Evolutionary conservation across 1,140 invertebrate genomes (phyloP), one percentile per base, ranked within the genome.

Genomic region (Caenorhabditis briggsae): DNA sequence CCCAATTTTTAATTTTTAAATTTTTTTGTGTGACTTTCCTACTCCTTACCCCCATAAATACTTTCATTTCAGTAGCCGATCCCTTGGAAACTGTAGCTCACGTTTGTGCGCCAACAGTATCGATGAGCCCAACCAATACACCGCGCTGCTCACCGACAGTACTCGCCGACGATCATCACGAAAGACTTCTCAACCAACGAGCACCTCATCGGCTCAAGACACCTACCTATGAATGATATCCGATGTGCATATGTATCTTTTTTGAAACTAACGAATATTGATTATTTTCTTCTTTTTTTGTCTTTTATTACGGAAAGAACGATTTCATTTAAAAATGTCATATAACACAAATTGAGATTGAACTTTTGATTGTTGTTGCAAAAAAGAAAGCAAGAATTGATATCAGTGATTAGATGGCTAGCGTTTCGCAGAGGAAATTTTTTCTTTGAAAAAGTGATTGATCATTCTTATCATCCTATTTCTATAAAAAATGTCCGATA

Each of bases 181-280:
- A 41, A 90, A 87, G 43, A 85, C 46, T n/a, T 91, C 89, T 2
- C 89, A 91, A 61, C 89, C 88, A 20, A 85, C 88, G 46, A 91
- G 89, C 83, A 89, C 85, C n/a, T 89, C 83, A 48, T 90, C 83
- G 82, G 90, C 90, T 84, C 90, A 91, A 58, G 90, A 91, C 65
- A 91, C 90, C 20, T 91, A 90, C 78, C 58, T 91, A 14, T 91
- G 86, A 88, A 53, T 64, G 18, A 33, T 56, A 86, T 61, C 64
- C 16, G 12, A 14, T 59, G 50, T 58, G 70, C 50, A 83, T 83
- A 83, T 58, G 82, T 83, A 83, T 83, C 53, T 43, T 48, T 59
- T 20, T 18, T 5, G 16, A 12, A 18, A 8, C 5, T 55, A 55
- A 58, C 74, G 43, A 82, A 25, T 58, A n/a, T 83, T 61, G n/a